phyloP scores from a whole-genome alignment of 2,113 vertebrate genomes.

The Pan troglodytes region NHGRI_mPanTro3-v2.1_pri NC_072398.2:139877501-139878000 shows the following conservation, averaged over 20 bases:
- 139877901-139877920: constrained; percentile 11
- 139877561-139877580: no score
- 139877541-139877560: no score
- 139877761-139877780: background rate
- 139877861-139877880: constrained; percentile 9
- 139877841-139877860: background rate
- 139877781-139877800: background rate
- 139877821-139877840: background rate
- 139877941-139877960: constrained; percentile 40
- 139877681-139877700: background rate
- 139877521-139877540: no score
- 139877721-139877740: background rate
- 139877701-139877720: background rate
- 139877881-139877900: background rate
- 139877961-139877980: background rate
- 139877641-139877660: no score
- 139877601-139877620: no score
- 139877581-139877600: no score
- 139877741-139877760: constrained; percentile 13
- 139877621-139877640: no score
- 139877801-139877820: background rate
- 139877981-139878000: background rate
- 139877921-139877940: constrained; percentile 21
- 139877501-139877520: no score
- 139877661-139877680: background rate